Evolutionary conservation across 1,140 invertebrate genomes (phyloP), one percentile per base, ranked within the genome.

Genomic region (Drosophila ercepeae): DNA sequence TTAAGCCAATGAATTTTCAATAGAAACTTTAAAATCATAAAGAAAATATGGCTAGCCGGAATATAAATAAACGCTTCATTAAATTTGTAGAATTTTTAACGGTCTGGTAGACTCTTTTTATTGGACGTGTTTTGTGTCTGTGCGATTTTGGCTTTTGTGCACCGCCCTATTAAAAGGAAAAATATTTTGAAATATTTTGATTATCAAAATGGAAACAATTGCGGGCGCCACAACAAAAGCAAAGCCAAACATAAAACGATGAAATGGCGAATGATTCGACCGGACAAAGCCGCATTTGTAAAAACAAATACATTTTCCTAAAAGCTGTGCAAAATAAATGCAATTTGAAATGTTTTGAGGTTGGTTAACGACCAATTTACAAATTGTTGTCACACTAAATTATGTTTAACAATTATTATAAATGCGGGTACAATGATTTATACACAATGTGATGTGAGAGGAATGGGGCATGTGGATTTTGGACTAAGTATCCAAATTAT

Each of bases 361-460:
- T 55, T 25, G 55, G 36, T 63, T 67, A 60, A 55, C 36, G 52
- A 42, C 45, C 65, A 73, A 79, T 65, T 73, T 69, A 81, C 76
- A 81, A 86, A 86, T 86, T 84, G 63, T 52, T 81, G 65, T 70
- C 52, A 76, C 76, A 76, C 75, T 81, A 46, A 73, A 84, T 86
- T 76, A 65, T 69, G 51, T 69, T 50, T 61, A 48, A 61, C 34
- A 49, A 48, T 69, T 39, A 34, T 49, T 39, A 21, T 9, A 48
- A 45, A 63, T 13, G 52, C 13, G 29, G 25, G 9, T 9, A 46
- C 41, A 11, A 39, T 39, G 36, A 14, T 39, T 14, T 14, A 39
- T 39, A 6, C 13, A 13, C 36, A 14, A 39, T 39, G 29, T 11
- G 9, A 2, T 4, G 9, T 32, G 9, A 9, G 29, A 32, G 1